Conservation (phyloP, 2,797 vertebrate species). For the Choloepus didactylus region DNA sequence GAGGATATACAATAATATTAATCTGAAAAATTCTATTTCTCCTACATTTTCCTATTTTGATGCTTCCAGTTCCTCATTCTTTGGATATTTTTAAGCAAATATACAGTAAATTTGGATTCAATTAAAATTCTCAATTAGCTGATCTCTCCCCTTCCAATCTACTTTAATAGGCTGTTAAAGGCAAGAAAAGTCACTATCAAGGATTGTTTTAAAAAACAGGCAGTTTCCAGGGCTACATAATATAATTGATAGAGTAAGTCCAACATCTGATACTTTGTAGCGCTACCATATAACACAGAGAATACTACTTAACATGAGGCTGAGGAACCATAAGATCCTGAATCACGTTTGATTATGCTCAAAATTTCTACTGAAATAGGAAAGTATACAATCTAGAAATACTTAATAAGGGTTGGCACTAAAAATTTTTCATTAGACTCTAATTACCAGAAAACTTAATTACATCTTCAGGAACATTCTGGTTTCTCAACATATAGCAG, state of each 20-base stretch:
- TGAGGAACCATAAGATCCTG: neutral
- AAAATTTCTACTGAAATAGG: constrained; percentile 43
- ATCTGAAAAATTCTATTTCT: neutral
- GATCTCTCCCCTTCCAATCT: neutral
- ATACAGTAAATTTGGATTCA: constrained; percentile 16
- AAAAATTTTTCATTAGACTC: constrained; percentile 36
- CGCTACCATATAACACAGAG: neutral
- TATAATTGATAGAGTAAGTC: neutral
- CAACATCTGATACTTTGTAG: neutral
- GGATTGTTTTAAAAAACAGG: neutral
- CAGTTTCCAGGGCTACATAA: constrained; percentile 38
- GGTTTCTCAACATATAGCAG: constrained; percentile 21
- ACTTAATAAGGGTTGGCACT: constrained; percentile 37
- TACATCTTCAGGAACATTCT: constrained; percentile 32
- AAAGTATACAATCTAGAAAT: constrained; percentile 49
- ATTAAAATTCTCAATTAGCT: constrained; percentile 40
- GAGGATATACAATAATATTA: constrained; percentile 17
- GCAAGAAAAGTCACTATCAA: constrained; percentile 22
- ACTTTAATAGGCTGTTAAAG: constrained; percentile 47
- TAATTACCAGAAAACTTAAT: constrained; percentile 39
- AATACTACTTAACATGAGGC: constrained; percentile 10
- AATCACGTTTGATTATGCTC: neutral
- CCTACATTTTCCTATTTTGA: constrained; percentile 27
- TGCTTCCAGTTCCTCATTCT: constrained; percentile 14
- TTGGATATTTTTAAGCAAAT: constrained; percentile 30